Conservation (phyloP, 2,797 vertebrate species). For the Fistularia tabacaria region DNA sequence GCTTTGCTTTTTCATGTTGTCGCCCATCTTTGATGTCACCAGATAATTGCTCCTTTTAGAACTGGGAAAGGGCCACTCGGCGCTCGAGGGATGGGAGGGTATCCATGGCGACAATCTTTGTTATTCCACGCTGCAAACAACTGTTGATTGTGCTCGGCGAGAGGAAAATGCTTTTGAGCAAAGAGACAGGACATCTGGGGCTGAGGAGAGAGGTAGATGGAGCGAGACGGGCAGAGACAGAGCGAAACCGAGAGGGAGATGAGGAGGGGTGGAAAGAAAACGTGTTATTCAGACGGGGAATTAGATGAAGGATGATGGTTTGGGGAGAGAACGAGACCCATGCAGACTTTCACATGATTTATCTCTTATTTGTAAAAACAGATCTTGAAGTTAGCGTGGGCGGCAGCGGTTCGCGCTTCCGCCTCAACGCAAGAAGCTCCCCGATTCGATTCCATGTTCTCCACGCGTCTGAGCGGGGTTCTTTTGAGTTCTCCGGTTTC, state of each 20-base stretch:
- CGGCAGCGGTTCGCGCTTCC: too few species aligned
- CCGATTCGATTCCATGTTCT: too few species aligned
- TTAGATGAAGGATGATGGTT: too few species aligned
- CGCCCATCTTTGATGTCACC: slow-evolving; percentile 75
- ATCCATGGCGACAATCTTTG: slow-evolving; percentile 72
- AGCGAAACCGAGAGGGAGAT: slow-evolving; percentile 12
- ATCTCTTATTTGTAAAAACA: too few species aligned
- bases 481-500: too few species aligned
- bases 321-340: too few species aligned
- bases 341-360: too few species aligned
- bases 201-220: slow-evolving; percentile 22
- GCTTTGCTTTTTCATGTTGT: slow-evolving; percentile 60
- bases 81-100: slow-evolving; percentile 45
- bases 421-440: too few species aligned
- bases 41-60: slow-evolving; percentile 80
- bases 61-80: slow-evolving; percentile 64
- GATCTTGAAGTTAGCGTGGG: too few species aligned
- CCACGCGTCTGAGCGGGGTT: too few species aligned
- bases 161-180: slow-evolving; percentile 43
- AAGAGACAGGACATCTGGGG: slow-evolving; percentile 55
- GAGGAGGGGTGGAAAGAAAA: slow-evolving; percentile 21
- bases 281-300: neutral
- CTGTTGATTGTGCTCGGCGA: slow-evolving; percentile 55
- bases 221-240: slow-evolving; percentile 12
- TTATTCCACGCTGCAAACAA: slow-evolving; percentile 61